Conservation (phyloP, 1,140 invertebrate genomes). For the Mamestra configurata region DNA sequence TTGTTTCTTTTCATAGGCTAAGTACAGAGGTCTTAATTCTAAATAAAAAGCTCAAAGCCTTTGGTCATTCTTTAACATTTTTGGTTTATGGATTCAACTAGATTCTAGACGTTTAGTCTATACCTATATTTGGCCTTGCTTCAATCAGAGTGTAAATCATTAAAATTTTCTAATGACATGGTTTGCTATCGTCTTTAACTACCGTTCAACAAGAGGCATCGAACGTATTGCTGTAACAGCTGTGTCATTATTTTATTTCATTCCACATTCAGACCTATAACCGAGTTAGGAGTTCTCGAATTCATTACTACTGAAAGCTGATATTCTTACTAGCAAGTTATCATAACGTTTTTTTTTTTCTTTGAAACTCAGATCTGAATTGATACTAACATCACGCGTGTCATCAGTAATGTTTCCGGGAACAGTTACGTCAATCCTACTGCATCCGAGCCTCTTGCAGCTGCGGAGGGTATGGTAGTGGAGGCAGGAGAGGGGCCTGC, state of each 20-base stretch:
- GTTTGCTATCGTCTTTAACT: constrained; percentile 33
- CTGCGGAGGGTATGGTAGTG: constrained; percentile 82
- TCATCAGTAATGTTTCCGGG: constrained; percentile 49
- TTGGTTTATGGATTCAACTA: constrained; percentile 75
- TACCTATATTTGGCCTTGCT: constrained; percentile 64
- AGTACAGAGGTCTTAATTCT: constrained; percentile 66
- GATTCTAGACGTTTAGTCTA: constrained; percentile 64
- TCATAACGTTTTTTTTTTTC: not conserved
- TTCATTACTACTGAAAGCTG: constrained; percentile 33
- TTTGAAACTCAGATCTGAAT: constrained; percentile 47
- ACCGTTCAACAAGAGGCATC: constrained; percentile 20
- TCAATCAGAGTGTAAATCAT: constrained; percentile 59
- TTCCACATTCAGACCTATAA: constrained; percentile 46
- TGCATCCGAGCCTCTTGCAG: constrained; percentile 87
- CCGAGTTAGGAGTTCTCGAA: constrained; percentile 13
- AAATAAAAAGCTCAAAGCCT: constrained; percentile 81
- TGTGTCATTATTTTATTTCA: constrained; percentile 41
- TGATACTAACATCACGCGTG: not conserved
- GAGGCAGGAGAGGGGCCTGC: constrained; percentile 89
- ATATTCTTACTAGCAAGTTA: constrained; percentile 35
- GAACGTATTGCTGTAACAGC: constrained; percentile 36
- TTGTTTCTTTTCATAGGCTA: constrained; percentile 36
- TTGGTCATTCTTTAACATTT: constrained; percentile 81
- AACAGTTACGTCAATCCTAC: constrained; percentile 64
- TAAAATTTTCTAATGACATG: constrained; percentile 57